Evolutionary conservation across 2,797 vertebrate genomes (phyloP), one percentile per base, ranked within the genome.

Genomic region (Gymnocypris eckloni): DNA sequence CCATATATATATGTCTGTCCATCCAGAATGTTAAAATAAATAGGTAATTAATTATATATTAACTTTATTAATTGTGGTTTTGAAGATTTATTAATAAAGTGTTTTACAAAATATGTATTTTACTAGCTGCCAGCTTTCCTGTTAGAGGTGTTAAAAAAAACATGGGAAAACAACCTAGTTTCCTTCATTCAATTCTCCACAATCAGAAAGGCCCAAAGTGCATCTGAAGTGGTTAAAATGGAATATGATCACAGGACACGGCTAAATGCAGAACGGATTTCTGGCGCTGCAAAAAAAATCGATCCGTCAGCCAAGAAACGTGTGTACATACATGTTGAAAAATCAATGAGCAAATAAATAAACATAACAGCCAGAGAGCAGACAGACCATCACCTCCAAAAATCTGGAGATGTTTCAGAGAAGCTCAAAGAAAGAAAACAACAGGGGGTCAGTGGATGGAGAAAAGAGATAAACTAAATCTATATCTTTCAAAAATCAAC

Each of bases 281-380:
- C 79, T 86, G 82, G 80, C 73, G 28, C 66, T 41, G 48, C 77
- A 87, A 81, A 70, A 45, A 45, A 85, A 89, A 82, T 86, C 45
- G 52, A 89, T 89, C 81, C 9, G 56, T 80, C 64, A 87, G 87
- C 70, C 50, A 25, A 88, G 83, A 86, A 87, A 85, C 45, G 80
- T 80, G 81, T 88, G 71, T 54, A 84, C 79, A 86, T 81, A 87
- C 76, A 86, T 89, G 87, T 81, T 85, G 86, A 88, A 88, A 88
- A 90, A 90, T 90, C 87, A 86, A 88, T 90, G 86, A 72, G 82
- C 71, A 89, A 87, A 89, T 79, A 72, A 89, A 86, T 87, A 84
- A 88, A 86, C 83, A 84, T 64, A 67, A 85, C 69, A 79, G 84
- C 73, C 85, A 83, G 86, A 59, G 83, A 86, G 70, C 79, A 85